Base-by-base conservation (phyloP, 2,888 invertebrate species). In the Neocrepidodera transversa region DNA sequence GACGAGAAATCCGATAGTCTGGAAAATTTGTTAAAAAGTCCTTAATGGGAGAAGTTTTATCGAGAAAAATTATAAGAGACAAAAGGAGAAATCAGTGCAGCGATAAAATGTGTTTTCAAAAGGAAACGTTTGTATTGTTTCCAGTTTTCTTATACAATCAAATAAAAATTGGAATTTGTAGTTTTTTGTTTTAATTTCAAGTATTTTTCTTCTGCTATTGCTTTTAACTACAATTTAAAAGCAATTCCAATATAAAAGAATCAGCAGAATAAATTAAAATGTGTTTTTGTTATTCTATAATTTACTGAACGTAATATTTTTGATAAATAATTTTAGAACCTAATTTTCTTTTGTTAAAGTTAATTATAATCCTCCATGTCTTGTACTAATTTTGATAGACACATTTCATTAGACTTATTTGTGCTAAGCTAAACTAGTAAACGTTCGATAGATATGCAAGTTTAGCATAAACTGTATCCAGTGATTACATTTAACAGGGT, bases 401-500 rank as follows among this genome's bases (percentile, higher is more conserved):
- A 6, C 5, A 6, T 2, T 32, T 2, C 11, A 2, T 23, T 23
- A 23, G 23, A 4, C n/a, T n/a, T 32, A 32, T 2, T 32, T 32
- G 10, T 17, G 16, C 17, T 38, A 11, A 6, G 17, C 7, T 38
- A 38, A 38, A 38, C 38, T 38, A 38, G 38, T 38, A 16, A 38
- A 38, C 16, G 38, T 7, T 16, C 14, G 43, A 26, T 23, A 23
- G 43, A 43, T 43, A 43, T 43, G 43, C 43, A 43, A 20, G 43
- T 43, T 26, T 43, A 26, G 23, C 26, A 23, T 23, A 43, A 43
- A 43, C 23, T 11, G 13, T 2, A 26, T 23, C 13, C 3, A 10
- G 26, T 69, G 68, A 68, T 68, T 67, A 64, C 61, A 60, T 65
- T 65, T 68, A 66, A 69, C 68, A 58, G 66, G 61, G 65, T 62